Percentiles rank a stretch among this genome's conserved stretches.
Evolutionary conservation across 2,113 vertebrate genomes (phyloP).

Genomic region (Stigmatopora argus): DNA sequence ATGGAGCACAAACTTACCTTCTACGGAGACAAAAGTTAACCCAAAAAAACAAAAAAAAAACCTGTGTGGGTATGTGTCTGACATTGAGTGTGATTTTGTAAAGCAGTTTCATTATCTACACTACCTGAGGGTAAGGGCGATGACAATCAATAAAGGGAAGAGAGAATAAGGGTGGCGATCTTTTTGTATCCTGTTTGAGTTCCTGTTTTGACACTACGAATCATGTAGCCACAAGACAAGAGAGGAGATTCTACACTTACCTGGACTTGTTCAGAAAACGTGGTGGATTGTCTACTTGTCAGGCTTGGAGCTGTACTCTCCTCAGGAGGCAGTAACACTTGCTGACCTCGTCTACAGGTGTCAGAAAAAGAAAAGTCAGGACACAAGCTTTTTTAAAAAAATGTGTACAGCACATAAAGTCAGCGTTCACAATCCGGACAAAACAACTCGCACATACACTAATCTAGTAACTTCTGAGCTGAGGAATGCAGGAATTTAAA

Average conservation of each 20-base stretch:
- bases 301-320: slow-evolving; percentile 57
- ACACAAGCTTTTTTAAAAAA: neutral
- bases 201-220: neutral
- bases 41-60: slow-evolving; percentile 4
- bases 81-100: neutral
- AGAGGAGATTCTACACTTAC: slow-evolving; percentile 36
- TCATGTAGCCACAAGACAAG: neutral
- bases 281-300: slow-evolving; percentile 48
- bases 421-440: slow-evolving; percentile 27
- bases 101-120: neutral
- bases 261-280: slow-evolving; percentile 61
- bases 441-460: slow-evolving; percentile 15
- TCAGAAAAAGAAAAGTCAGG: slow-evolving; percentile 36
- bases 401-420: slow-evolving; percentile 21
- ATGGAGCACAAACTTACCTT: slow-evolving; percentile 45
- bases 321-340: slow-evolving; percentile 67
- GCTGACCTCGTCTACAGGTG: slow-evolving; percentile 65
- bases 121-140: neutral
- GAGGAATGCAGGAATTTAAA: slow-evolving; percentile 44
- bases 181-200: neutral
- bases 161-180: neutral
- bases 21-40: slow-evolving; percentile 20
- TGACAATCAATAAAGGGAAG: neutral
- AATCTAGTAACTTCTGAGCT: slow-evolving; percentile 18
- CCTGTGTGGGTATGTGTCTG: neutral